Conservation (phyloP, 2,113 vertebrate species). For the Morphnarchus princeps region DNA sequence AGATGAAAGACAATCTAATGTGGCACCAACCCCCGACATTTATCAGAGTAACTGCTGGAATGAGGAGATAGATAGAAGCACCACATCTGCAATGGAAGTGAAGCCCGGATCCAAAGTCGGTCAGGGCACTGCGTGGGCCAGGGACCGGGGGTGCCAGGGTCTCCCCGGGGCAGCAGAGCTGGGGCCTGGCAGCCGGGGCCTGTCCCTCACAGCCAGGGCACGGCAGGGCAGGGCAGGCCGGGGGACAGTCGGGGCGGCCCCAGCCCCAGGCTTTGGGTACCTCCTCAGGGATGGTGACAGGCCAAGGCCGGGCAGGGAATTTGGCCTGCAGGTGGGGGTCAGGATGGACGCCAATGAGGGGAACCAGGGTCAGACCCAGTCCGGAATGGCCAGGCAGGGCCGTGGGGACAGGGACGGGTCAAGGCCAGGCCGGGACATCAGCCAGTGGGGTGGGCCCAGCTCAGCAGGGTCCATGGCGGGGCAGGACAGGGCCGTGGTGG, state of each 20-base stretch:
- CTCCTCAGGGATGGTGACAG: fast-evolving
- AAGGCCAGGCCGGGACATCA: background rate
- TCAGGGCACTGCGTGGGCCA: fast-evolving
- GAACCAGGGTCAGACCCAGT: background rate
- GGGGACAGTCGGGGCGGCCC: background rate
- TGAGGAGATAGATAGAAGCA: background rate
- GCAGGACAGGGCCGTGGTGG: background rate
- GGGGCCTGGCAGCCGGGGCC: background rate
- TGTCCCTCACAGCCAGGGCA: fast-evolving
- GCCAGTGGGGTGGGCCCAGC: background rate
- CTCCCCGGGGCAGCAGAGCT: fast-evolving
- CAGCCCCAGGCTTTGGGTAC: too few species aligned
- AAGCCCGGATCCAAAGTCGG: background rate
- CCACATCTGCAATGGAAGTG: background rate
- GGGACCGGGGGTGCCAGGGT: background rate
- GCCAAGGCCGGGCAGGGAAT: background rate
- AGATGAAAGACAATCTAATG: background rate
- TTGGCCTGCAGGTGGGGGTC: too few species aligned
- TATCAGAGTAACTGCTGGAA: background rate
- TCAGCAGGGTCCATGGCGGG: fast-evolving
- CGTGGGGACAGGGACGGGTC: fast-evolving
- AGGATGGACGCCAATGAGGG: fast-evolving
- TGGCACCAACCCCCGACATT: background rate
- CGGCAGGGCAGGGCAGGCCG: background rate
- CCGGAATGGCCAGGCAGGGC: fast-evolving